Conservation (phyloP, 2,888 invertebrate genomes). For the Sarcophaga variegata region DNA sequence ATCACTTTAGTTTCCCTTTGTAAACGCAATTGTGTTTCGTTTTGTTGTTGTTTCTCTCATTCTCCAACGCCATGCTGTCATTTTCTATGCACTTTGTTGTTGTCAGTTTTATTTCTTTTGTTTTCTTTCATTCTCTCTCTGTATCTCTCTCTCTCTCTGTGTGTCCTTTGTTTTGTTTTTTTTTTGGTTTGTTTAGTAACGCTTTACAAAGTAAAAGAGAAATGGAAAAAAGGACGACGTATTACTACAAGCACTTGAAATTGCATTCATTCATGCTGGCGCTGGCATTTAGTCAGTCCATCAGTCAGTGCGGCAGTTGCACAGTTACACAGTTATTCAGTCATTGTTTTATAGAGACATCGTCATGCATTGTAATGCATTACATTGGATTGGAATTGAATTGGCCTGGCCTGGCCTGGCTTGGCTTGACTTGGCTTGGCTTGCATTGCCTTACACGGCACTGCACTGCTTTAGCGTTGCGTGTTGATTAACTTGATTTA, state of each 20-base stretch:
- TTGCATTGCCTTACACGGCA: conserved; percentile 31
- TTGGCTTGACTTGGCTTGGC: conserved; percentile 15
- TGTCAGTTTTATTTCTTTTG: too few species aligned
- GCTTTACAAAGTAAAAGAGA: background rate
- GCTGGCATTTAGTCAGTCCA: background rate
- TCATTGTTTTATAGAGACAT: background rate
- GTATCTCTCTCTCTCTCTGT: background rate
- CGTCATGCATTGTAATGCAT: too few species aligned
- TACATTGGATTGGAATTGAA: too few species aligned
- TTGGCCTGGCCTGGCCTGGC: too few species aligned
- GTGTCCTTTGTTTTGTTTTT: background rate
- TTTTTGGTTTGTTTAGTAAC: background rate
- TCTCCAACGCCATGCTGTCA: too few species aligned
- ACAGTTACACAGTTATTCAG: background rate
- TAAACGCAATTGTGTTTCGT: conserved; percentile 3
- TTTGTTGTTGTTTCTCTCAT: background rate
- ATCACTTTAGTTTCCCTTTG: conserved; percentile 12
- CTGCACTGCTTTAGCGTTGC: conserved; percentile 24
- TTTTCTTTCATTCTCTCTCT: too few species aligned
- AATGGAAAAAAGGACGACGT: background rate
- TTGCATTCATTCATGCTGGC: background rate
- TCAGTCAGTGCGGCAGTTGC: background rate
- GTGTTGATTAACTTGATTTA: conserved; percentile 28
- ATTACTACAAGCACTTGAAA: background rate
- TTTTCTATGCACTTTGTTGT: too few species aligned